Base-by-base conservation (phyloP, 2,797 vertebrate species). In the Macropodus opercularis region DNA sequence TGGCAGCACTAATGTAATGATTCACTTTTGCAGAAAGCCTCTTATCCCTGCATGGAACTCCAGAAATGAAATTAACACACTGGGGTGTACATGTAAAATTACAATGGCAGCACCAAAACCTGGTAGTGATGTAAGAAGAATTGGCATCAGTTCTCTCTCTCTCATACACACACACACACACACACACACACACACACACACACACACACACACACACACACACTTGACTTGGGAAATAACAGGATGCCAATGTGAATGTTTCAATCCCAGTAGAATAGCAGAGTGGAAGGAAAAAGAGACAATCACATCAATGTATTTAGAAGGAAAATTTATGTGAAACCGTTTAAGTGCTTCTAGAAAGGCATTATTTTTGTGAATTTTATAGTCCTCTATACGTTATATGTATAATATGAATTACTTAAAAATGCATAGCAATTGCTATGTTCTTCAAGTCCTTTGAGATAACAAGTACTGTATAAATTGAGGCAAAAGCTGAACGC, bases 11-110 rank as follows among this genome's bases (percentile, higher is more conserved):
- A 65, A 55, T 50, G 29, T 53, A 58, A 29, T 26, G 17, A 34
- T 58, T 63, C 23, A 57, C 47, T 56, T 66, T 40, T 40, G 35
- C 31, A 57, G 44, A 62, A 77, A 69, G 51, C 26, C 52, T 55
- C 43, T 55, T 47, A 63, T 52, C 27, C 13, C 39, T 24, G 39
- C 54, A 44, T 62, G 62, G 21, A 57, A 34, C 42, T 67, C 31
- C 40, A 49, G 41, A 56, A 24, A 36, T 21, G 27, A 35, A 66
- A 47, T 66, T 49, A 72, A 44, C 2, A 3, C 47, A 58, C 14
- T 24, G 38, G 29, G 10, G 23, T 63, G 22, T 47, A 29, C n/a
- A 59, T 47, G 29, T 34, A 59, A 52, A 54, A 52, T 15, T 41
- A 56, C 19, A 61, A 42, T 17, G 24, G 18, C 36, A 60, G 15